Evolutionary conservation across 2,113 vertebrate genomes (phyloP).

Genomic region (Neomonachus schauinslandi): DNA sequence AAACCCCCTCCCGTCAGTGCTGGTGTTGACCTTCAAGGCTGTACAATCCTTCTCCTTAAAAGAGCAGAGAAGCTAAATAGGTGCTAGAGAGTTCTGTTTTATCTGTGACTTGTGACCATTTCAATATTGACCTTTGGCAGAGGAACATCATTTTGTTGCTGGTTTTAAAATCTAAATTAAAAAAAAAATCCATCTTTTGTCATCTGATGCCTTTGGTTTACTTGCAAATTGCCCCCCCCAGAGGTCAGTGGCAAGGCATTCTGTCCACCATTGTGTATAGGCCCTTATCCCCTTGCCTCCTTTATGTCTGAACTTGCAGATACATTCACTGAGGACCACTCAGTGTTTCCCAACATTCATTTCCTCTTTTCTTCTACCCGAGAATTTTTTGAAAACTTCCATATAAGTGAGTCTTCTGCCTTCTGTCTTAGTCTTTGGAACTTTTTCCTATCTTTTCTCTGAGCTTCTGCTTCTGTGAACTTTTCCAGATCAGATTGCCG

Average conservation of each 20-base stretch:
- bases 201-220: background rate
- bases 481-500: background rate
- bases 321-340: background rate
- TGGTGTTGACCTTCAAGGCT: background rate
- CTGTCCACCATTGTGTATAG: fast-evolving
- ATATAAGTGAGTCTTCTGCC: background rate
- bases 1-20: background rate
- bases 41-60: background rate
- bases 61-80: background rate
- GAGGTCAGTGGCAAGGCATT: fast-evolving
- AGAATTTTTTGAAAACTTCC: background rate
- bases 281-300: fast-evolving
- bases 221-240: background rate
- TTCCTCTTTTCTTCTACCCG: background rate
- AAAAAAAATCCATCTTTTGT: background rate
- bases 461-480: background rate
- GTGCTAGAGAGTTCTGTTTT: background rate
- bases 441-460: background rate
- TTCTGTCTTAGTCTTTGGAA: background rate
- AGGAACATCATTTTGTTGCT: background rate
- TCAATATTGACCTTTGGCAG: background rate
- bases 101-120: background rate
- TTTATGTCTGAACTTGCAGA: background rate
- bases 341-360: background rate
- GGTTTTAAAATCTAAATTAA: background rate